Evolutionary conservation across 2,888 invertebrate genomes (phyloP), one percentile per base, ranked within the genome.

Genomic region (Anaspis maculata): DNA sequence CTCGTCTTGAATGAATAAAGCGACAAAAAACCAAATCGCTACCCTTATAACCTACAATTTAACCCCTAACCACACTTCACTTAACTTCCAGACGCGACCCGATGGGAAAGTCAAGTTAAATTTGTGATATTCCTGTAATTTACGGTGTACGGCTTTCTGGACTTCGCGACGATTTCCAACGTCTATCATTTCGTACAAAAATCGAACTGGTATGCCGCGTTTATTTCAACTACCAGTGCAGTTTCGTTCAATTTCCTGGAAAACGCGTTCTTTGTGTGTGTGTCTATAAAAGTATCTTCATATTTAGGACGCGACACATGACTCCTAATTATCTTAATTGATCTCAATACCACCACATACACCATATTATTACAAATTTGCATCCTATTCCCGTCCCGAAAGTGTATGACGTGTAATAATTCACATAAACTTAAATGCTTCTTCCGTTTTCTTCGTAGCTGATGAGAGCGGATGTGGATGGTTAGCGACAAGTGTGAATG

Each of bases 391-490:
- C n/a, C n/a, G n/a, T n/a, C n/a, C n/a, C n/a, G n/a, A n/a, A n/a
- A n/a, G n/a, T n/a, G n/a, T n/a, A n/a, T n/a, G n/a, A n/a, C n/a
- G n/a, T n/a, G n/a, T n/a, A n/a, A n/a, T 49, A 43, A 47, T 56
- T 52, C 52, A 51, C 54, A 54, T 51, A 55, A 56, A 56, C 56
- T 61, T 61, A 62, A 61, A 58, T 59, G 52, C 58, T 59, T 52
- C 59, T 62, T 62, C 62, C 62, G 62, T 59, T 62, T 62, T 62
- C 61, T 64, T 62, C 41, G 26, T 59, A 59, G 57, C 56, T 48
- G 9, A 9, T 9, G 53, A 46, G 50, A 54, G 56, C 62, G 64
- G 63, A 64, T 58, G 61, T 52, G 55, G 47, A 54, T 57, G 44
- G 60, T 64, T 63, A 62, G 54, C 52, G 51, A 51, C 50, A 57